phyloP scores from a whole-genome alignment of 2,113 vertebrate genomes.

The Oreocharis arfaki region DNA sequence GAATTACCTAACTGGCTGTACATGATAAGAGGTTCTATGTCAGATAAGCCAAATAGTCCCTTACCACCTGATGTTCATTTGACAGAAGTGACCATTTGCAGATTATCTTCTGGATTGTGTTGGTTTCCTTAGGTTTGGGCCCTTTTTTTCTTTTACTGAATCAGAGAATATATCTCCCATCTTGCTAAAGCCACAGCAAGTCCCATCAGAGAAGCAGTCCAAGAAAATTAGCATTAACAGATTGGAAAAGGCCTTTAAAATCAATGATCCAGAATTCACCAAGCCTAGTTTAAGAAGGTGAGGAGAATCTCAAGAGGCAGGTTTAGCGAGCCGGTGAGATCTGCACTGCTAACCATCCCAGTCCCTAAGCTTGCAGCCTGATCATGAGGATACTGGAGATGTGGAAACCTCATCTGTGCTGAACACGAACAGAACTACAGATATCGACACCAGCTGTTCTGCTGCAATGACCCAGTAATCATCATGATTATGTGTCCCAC shows the following conservation, averaged over 20 bases:
- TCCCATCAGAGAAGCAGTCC: neutral
- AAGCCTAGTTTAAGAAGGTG: neutral
- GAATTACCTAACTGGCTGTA: neutral
- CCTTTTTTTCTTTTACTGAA: neutral
- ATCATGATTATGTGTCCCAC: conserved; percentile 1
- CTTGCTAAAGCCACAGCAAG: neutral
- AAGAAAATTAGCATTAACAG: neutral
- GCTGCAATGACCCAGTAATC: conserved; percentile 38
- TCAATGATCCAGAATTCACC: neutral
- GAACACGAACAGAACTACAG: neutral
- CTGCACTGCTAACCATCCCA: neutral
- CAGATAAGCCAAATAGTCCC: neutral
- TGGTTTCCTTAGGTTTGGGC: neutral
- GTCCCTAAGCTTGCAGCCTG: neutral
- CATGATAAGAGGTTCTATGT: neutral
- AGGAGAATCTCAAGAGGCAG: neutral
- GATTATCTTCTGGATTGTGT: neutral
- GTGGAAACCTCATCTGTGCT: neutral
- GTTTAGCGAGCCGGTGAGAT: neutral
- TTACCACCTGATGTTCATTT: neutral
- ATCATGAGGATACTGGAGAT: neutral
- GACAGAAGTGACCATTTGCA: neutral
- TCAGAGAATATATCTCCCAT: neutral
- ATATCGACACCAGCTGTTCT: neutral
- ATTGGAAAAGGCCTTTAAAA: neutral